Base-by-base conservation (phyloP, 2,888 invertebrate species). In the Hipparchia semele region DNA sequence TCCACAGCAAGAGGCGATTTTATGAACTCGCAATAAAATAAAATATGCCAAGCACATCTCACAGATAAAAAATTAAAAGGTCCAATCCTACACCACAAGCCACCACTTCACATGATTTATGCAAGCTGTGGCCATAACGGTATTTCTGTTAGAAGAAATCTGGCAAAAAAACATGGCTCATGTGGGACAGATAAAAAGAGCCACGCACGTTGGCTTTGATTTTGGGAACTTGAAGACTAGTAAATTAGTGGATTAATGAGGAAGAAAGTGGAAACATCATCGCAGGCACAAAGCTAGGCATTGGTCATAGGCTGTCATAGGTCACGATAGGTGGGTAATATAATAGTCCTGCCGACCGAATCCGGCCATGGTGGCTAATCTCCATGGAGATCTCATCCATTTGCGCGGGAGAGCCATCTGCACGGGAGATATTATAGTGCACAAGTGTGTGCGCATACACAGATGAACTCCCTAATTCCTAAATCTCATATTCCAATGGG, bases 81-180 rank as follows among this genome's bases (percentile, higher is more conserved):
- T 77, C 80, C 79, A 78, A 79, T 81, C 80, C 68, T 13, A 73
- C 79, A 78, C 73, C 70, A 75, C 79, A 79, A 80, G 77, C 80
- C 75, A 75, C 85, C 87, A 87, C 91, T 91, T 79, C 85, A 89
- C 79, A 89, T 91, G 92, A 92, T 90, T 91, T 91, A 92, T 89
- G 90, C 90, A 88, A 87, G 85, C 81, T 84, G 83, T 83, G 84
- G 85, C 86, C 87, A 85, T 90, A 91, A 91, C 91, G 90, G 91
- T 87, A 86, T 85, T 82, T 79, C 80, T 76, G 65, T 72, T 75
- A 71, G 76, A 73, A 76, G 77, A 78, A 76, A 64, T 72, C 66
- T 70, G 75, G 74, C 76, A 79, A 79, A 80, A 80, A 80, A 79
- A 79, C 65, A 72, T 58, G 68, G 51, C 70, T 59, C 71, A 75